phyloP scores from a whole-genome alignment of 2,113 vertebrate species.

The Phaetusa simplex region DNA sequence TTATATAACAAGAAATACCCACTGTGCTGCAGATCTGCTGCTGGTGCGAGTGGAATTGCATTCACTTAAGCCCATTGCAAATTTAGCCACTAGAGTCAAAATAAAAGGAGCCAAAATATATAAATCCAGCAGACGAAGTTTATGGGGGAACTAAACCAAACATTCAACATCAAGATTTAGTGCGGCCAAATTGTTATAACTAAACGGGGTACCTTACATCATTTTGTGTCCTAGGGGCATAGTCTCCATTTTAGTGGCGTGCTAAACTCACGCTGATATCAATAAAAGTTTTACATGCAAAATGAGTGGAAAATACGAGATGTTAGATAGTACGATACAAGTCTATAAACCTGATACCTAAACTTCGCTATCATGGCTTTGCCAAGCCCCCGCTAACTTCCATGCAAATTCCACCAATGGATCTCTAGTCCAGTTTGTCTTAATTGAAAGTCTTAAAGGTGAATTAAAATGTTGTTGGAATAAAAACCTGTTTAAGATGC shows the following conservation, averaged over 20 bases:
- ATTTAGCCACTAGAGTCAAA: conserved; percentile 26
- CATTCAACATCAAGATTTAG: conserved; percentile 2
- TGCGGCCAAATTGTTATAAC: background rate
- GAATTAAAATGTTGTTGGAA: background rate
- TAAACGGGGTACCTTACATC: background rate
- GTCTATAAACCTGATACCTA: conserved; percentile 21
- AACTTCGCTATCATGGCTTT: background rate
- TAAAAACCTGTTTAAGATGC: conserved; percentile 14
- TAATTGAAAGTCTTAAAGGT: conserved; percentile 15
- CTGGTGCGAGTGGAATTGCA: background rate
- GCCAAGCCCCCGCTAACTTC: background rate
- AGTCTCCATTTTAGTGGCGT: background rate
- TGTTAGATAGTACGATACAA: conserved; percentile 7
- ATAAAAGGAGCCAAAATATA: conserved; percentile 39
- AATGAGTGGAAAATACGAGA: conserved; percentile 34
- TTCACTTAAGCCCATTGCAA: background rate
- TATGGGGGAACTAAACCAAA: conserved; percentile 7
- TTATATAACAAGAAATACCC: background rate
- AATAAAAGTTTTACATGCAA: conserved; percentile 34
- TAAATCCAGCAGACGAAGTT: conserved; percentile 23
- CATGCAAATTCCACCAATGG: background rate
- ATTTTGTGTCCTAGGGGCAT: conserved; percentile 12
- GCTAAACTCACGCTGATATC: conserved; percentile 20
- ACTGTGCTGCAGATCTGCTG: conserved; percentile 15
- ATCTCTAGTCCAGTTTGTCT: background rate